Evolutionary conservation across 1,140 invertebrate genomes (phyloP).

Genomic region (Cherax destructor): DNA sequence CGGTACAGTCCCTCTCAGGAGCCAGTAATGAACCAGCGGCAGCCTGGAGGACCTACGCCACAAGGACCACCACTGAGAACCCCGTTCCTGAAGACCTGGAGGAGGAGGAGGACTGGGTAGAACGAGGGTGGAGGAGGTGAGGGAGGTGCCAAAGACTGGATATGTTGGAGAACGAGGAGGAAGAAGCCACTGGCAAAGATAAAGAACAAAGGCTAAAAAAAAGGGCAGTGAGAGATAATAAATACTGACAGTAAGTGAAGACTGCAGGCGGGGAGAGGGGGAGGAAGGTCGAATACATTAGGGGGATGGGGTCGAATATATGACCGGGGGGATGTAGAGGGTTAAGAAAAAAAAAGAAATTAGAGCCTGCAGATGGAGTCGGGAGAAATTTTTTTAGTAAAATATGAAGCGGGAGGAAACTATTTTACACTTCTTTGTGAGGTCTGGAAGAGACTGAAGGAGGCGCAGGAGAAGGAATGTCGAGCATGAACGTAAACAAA

Average conservation of each 20-base stretch:
- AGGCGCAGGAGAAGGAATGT: too few relatives aligned
- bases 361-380: too few relatives aligned
- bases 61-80: not conserved
- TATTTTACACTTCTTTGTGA: too few relatives aligned
- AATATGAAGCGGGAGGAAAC: too few relatives aligned
- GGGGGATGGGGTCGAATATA: not conserved
- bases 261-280: not conserved
- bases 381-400: too few relatives aligned
- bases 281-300: not conserved
- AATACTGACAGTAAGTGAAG: not conserved
- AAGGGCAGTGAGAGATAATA: not conserved
- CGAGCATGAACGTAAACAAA: too few relatives aligned
- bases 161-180: not conserved
- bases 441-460: too few relatives aligned
- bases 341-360: too few relatives aligned
- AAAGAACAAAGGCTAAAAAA: not conserved
- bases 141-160: not conserved
- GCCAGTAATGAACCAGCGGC: conserved; percentile 8
- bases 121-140: not conserved
- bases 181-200: not conserved
- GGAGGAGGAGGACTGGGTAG: not conserved
- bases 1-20: not conserved
- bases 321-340: too few relatives aligned
- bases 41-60: not conserved
- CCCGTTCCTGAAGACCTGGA: not conserved